phyloP scores from a whole-genome alignment of 2,113 vertebrate species.

The Mohoua ochrocephala region DNA sequence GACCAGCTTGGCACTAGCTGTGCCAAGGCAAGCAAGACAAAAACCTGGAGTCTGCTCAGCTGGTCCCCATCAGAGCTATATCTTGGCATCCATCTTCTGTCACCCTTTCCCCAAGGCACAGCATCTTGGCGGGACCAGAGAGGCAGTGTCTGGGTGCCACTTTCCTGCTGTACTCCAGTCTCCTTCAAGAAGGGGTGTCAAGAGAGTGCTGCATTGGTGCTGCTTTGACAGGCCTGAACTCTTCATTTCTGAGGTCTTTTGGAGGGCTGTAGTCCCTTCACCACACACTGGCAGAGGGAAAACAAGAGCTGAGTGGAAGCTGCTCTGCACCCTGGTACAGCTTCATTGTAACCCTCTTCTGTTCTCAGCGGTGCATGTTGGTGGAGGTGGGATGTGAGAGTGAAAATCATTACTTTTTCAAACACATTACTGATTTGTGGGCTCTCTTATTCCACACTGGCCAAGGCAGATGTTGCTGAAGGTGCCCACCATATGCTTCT shows the following conservation, averaged over 20 bases:
- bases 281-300: neutral
- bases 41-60: neutral
- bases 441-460: neutral
- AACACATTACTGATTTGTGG: neutral
- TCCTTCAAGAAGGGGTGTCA: neutral
- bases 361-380: neutral
- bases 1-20: neutral
- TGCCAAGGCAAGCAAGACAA: neutral
- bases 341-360: neutral
- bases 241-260: neutral
- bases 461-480: neutral
- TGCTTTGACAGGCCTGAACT: neutral
- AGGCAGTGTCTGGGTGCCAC: fast-evolving
- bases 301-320: neutral
- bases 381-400: neutral
- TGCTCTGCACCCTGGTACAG: neutral
- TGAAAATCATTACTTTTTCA: neutral
- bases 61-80: fast-evolving
- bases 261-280: neutral
- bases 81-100: neutral
- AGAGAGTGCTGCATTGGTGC: neutral
- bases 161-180: neutral
- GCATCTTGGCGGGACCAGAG: neutral
- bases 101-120: neutral
- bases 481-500: neutral